These are phyloP conservation scores for Cyprichromis sp. DNA, from an alignment of 2,113 vertebrate species.

Conservation along the genomic window DNA sequence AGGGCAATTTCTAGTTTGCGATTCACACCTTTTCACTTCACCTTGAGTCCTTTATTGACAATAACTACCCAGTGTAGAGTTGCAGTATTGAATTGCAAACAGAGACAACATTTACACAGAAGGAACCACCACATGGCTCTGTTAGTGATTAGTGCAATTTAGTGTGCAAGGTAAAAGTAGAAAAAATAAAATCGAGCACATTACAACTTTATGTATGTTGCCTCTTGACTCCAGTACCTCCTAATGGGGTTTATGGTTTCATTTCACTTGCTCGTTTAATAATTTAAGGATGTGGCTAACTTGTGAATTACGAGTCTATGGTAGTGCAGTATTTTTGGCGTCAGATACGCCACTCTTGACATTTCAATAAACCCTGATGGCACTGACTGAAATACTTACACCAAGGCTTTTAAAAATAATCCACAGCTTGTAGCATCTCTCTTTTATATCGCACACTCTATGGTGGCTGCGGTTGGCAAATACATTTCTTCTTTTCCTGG, in stretches of 20 bases:
- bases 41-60: neutral
- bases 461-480: neutral
- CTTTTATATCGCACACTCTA: neutral
- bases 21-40: neutral
- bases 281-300: neutral
- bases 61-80: neutral
- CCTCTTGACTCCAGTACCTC: neutral
- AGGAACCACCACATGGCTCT: neutral
- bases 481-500: neutral
- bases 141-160: neutral
- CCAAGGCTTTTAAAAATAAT: neutral
- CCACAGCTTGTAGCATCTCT: neutral
- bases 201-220: neutral
- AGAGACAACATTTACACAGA: neutral
- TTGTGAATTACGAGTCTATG: neutral
- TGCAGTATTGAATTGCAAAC: neutral
- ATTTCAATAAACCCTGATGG: neutral
- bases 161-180: neutral
- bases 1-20: neutral
- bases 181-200: neutral
- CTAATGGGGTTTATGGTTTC: neutral
- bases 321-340: neutral
- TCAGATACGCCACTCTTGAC: neutral
- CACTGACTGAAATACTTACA: neutral
- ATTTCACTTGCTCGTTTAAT: neutral